Base-by-base conservation (phyloP, 2,113 vertebrate genomes). In the Mobula birostris region DNA sequence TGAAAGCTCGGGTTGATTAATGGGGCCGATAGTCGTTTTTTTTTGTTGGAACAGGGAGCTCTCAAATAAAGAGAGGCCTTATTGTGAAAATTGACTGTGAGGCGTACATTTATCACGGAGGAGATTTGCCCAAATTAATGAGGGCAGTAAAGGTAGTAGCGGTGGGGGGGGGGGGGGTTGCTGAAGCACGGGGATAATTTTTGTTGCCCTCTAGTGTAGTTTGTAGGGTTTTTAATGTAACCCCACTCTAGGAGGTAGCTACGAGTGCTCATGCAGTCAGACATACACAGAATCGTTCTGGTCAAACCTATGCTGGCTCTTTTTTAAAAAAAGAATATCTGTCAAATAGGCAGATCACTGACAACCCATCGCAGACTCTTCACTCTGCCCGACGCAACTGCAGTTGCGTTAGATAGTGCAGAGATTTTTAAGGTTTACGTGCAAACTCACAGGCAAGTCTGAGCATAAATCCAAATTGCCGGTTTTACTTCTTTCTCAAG, bases 371-470 rank as follows among this genome's bases (percentile, higher is more conserved):
- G 14, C 61, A 15, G 56, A 14, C 58, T n/a, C 27, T 15, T 14
- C 24, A 8, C 85, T 63, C 85, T n/a, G 2, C 61, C 17, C n/a
- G n/a, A 61, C 15, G 63, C 5, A 24, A 27, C 8, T 29, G 24
- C 24, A 3, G 32, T 79, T 32, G 9, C 1, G 17, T 21, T 48
- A 85, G 82, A 19, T 9, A 17, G 48, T 17, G 85, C 58, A 32
- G 85, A n/a, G 85, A 63, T 88, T 88, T 88, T 32, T 21, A 63
- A 32, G 19, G 58, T 88, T 66, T 32, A 19, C 58, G 9, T 29
- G 58, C 82, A 66, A 88, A 66, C 61, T 66, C 15, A 32, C 90
- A 68, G 85, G 56, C 94, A 94, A 95, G 94, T 94, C 94, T 66
- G 36, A 87, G 94, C 94, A 94, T 15, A 87, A 68, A 77, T 6